A percentile compares a stretch with the other conserved stretches of the same genome.
Evolutionary conservation across 2,888 invertebrate genomes (phyloP).

Genomic region (Epinotia bilunana): DNA sequence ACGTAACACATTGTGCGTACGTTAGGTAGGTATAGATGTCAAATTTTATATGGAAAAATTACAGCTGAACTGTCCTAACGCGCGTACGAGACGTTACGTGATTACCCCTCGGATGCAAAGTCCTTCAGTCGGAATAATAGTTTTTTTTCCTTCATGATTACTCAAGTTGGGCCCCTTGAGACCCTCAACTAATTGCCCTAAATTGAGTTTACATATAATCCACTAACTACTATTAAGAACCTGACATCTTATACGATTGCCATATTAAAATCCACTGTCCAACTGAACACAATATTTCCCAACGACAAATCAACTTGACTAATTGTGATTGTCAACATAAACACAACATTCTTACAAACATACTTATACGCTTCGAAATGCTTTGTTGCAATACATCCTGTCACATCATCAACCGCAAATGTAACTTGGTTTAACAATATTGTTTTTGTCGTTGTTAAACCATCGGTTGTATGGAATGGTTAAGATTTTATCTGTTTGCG

Average conservation of each 20-base stretch:
- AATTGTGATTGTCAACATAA: conserved; percentile 39
- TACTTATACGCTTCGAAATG: neutral
- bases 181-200: no score
- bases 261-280: conserved; percentile 9
- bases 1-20: no score
- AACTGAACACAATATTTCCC: conserved; percentile 20
- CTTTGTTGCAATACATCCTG: neutral
- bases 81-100: no score
- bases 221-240: neutral
- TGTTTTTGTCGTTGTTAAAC: neutral
- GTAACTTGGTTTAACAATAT: conserved; percentile 19
- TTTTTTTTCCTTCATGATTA: no score
- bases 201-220: no score
- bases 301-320: conserved; percentile 31
- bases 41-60: no score
- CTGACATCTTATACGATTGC: neutral
- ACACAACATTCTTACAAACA: conserved; percentile 23
- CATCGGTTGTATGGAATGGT: neutral
- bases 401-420: neutral
- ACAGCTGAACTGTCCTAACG: no score
- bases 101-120: no score
- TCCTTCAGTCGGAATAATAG: no score
- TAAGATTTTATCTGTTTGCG: neutral
- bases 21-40: no score
- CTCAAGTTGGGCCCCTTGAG: no score